These are phyloP conservation scores for Ceratosolen fusciceps DNA, from an alignment of 1,140 invertebrate species.

Conservation along the genomic window DNA sequence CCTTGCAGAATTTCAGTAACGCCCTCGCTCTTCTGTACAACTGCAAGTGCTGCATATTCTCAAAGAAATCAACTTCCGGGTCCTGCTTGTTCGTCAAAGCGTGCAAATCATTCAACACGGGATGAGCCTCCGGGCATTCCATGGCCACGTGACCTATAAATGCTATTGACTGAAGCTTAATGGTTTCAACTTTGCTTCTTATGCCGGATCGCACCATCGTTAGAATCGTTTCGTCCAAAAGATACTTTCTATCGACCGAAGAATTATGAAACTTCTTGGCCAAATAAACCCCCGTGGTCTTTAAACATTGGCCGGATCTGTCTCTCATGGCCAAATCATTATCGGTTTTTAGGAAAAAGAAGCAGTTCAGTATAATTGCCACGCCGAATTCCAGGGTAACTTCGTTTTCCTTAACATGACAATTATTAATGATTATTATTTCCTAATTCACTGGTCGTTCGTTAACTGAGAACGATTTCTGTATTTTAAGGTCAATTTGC, in stretches of 20 bases:
- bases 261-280: slow-evolving; percentile 69
- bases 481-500: too few species aligned
- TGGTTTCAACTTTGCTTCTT: slow-evolving; percentile 76
- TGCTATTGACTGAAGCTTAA: slow-evolving; percentile 82
- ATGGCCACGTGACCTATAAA: slow-evolving; percentile 82
- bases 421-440: not conserved
- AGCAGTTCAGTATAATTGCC: slow-evolving; percentile 86
- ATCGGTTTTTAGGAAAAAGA: slow-evolving; percentile 81
- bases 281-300: slow-evolving; percentile 75
- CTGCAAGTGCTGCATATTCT: slow-evolving; percentile 91
- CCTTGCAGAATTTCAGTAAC: slow-evolving; percentile 78
- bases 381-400: slow-evolving; percentile 79
- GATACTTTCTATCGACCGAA: slow-evolving; percentile 73
- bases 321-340: slow-evolving; percentile 89
- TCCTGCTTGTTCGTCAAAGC: slow-evolving; percentile 81
- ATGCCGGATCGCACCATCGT: slow-evolving; percentile 79
- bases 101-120: slow-evolving; percentile 82
- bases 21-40: slow-evolving; percentile 86
- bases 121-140: slow-evolving; percentile 80
- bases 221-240: slow-evolving; percentile 82
- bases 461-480: too few species aligned
- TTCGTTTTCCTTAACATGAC: slow-evolving; percentile 56
- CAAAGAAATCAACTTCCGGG: slow-evolving; percentile 93
- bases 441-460: too few species aligned
- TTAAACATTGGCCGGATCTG: slow-evolving; percentile 82